phyloP scores from a whole-genome alignment of 1,140 invertebrate genomes.

The Orius insidiosus region DNA sequence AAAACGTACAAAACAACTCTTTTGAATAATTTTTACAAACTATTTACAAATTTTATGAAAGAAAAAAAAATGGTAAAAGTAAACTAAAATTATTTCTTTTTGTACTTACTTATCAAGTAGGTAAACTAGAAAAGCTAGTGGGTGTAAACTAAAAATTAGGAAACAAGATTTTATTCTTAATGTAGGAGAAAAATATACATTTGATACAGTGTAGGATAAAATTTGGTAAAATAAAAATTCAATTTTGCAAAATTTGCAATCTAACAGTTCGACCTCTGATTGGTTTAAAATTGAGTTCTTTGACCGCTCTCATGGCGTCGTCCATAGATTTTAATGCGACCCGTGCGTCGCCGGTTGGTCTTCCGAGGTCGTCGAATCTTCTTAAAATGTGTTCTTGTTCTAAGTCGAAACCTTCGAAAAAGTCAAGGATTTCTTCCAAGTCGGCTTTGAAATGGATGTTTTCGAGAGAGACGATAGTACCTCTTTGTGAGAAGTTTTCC shows the following conservation, averaged over 20 bases:
- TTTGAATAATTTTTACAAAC: too few species aligned
- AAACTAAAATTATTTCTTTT: too few species aligned
- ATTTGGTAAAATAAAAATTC: neutral
- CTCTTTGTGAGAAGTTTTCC: constrained; percentile 53
- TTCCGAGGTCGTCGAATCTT: constrained; percentile 64
- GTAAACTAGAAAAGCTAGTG: too few species aligned
- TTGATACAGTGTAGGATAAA: neutral
- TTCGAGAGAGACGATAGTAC: constrained; percentile 63
- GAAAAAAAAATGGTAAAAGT: too few species aligned
- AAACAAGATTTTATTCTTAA: too few species aligned
- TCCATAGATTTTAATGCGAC: constrained; percentile 57
- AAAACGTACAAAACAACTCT: too few species aligned
- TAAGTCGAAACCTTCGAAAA: constrained; percentile 61
- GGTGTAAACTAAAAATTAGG: too few species aligned
- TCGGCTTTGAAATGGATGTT: constrained; percentile 75
- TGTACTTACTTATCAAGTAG: too few species aligned
- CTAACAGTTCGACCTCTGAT: constrained; percentile 12
- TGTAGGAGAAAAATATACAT: neutral
- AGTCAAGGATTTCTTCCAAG: constrained; percentile 71
- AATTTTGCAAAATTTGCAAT: constrained; percentile 6
- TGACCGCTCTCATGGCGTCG: constrained; percentile 35
- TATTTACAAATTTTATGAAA: too few species aligned
- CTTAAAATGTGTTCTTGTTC: constrained; percentile 60
- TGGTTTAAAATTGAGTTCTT: constrained; percentile 8
- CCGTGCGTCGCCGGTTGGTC: constrained; percentile 75